Conservation (phyloP, 1,140 invertebrate species). For the Steinernema khuongi region DNA sequence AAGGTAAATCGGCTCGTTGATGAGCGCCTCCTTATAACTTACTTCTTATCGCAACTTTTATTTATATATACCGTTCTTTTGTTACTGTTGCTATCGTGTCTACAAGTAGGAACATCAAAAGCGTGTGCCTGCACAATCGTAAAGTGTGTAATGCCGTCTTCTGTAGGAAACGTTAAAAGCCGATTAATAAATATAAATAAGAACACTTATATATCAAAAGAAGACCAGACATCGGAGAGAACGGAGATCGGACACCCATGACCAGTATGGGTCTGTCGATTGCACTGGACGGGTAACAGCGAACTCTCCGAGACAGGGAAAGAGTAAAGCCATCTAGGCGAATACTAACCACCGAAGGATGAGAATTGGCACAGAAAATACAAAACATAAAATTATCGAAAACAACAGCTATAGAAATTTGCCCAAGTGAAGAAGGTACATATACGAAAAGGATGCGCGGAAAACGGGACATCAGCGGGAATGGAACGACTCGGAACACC, state of each 20-base stretch:
- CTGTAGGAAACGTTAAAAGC: too few relatives aligned
- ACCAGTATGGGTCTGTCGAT: background rate
- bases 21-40: too few relatives aligned
- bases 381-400: too few relatives aligned
- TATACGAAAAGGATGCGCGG: background rate
- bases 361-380: too few relatives aligned
- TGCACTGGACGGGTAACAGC: slow-evolving; percentile 10
- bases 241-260: background rate
- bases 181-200: background rate
- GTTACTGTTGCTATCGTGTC: too few relatives aligned
- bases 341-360: background rate
- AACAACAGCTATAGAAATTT: background rate
- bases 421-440: background rate
- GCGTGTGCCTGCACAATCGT: too few relatives aligned
- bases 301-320: background rate
- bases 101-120: too few relatives aligned
- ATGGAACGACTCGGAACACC: background rate
- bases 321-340: background rate
- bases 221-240: background rate
- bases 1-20: background rate
- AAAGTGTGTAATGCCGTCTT: too few relatives aligned
- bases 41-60: too few relatives aligned
- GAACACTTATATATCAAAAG: background rate
- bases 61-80: too few relatives aligned
- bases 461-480: background rate